These are phyloP conservation scores for Ivindomyrus marchei DNA, from an alignment of 2,113 vertebrate genomes.

Conservation along the genomic window DNA sequence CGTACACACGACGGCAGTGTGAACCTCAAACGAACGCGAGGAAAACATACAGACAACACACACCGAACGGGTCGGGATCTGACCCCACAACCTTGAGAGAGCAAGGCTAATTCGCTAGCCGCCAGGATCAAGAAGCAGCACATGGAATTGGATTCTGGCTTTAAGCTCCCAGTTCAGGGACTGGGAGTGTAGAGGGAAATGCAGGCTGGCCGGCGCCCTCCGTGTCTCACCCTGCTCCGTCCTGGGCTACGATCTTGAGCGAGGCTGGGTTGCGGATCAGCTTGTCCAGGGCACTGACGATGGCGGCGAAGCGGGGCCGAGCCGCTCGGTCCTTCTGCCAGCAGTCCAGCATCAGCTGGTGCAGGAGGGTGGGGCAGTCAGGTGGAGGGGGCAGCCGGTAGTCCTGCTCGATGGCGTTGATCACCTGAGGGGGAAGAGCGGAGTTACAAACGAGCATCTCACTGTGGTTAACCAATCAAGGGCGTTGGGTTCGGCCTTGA, in stretches of 20 bases:
- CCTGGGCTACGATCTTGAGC: slow-evolving; percentile 63
- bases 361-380: slow-evolving; percentile 82
- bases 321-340: slow-evolving; percentile 84
- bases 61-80: background rate
- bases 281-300: slow-evolving; percentile 73
- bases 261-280: slow-evolving; percentile 80
- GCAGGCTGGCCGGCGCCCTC: background rate
- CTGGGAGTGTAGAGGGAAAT: background rate
- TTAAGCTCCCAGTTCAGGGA: background rate
- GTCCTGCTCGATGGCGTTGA: slow-evolving; percentile 95
- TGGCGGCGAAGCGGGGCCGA: slow-evolving; percentile 69
- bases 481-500: background rate
- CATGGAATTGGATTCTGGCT: background rate
- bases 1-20: background rate
- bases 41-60: background rate
- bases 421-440: slow-evolving; percentile 67
- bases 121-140: background rate
- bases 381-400: slow-evolving; percentile 88
- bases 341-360: slow-evolving; percentile 92
- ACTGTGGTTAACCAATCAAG: background rate
- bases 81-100: background rate
- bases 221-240: slow-evolving; percentile 57
- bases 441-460: background rate
- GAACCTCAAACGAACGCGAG: background rate
- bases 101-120: background rate